Base-by-base conservation (phyloP, 2,797 vertebrate genomes). In the Anas bernieri region DNA sequence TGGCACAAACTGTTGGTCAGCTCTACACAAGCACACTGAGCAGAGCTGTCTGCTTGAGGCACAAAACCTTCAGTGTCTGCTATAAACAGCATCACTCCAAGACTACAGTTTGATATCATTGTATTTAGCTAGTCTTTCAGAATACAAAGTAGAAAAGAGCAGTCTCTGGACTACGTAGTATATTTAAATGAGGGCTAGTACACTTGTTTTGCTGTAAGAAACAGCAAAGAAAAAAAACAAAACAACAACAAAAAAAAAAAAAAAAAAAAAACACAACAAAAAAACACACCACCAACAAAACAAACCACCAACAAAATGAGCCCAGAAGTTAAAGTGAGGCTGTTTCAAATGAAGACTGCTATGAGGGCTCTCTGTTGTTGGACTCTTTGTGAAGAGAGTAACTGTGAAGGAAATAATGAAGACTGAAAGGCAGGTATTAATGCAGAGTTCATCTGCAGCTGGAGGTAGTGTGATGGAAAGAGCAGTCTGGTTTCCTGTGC, bases 1-100 rank as follows among this genome's bases (percentile, higher is more conserved):
- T 99, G 99, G 99, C 99, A 99, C 98, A 99, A 99, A 97, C 98
- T 99, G 90, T 98, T 99, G 62, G 98, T 98, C 98, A 99, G 98
- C 96, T 98, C 99, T 80, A 98, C 98, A 92, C 99, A 98, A 96
- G 98, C 98, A 50, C 99, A 99, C 82, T 99, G 98, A 92, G 97
- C 96, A 94, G 91, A 94, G 35, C 63, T 83, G 82, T 96, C 94
- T 94, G 90, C 97, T 98, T 93, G 88, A 88, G 94, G 83, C 86
- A 90, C 59, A 80, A 95, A 96, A 96, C 82, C 70, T 92, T 58
- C 91, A 94, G 94, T 87, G 92, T 96, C 95, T 93, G 92, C 94
- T 96, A 86, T 96, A 85, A 83, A 73, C 59, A 93, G 92, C 86
- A 87, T 91, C 76, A 82, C 61, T 94, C 83, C 68, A 77, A 85